Base-by-base conservation (phyloP, 2,797 vertebrate species). In the Sebastes umbrosus region DNA sequence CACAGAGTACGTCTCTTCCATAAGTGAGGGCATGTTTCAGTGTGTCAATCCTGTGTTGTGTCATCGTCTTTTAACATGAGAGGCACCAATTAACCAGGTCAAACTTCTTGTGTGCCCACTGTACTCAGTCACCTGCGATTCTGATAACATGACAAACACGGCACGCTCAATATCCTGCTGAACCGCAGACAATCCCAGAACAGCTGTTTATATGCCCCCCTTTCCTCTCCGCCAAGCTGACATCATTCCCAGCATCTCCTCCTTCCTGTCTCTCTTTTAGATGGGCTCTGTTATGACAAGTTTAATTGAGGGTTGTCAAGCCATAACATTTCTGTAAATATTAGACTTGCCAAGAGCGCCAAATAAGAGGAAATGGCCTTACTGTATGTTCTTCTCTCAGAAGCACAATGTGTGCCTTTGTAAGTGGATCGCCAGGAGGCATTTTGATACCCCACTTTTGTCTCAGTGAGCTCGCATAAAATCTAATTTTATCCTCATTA, bases 261-360 rank as follows among this genome's bases (percentile, higher is more conserved):
- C 91, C 93, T 92, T 94, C 91, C 94, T 94, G 93, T 94, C 92
- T 95, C 91, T 87, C 88, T 88, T 91, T 90, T 90, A 89, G 93
- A 95, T 95, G 93, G 92, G 92, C 90, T 93, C 91, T 96, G 95
- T 96, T 96, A 96, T 96, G 96, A 96, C 95, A 96, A 85, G 95
- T 96, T 94, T 95, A 96, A 96, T 96, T 96, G 95, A 90, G 93
- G 93, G 95, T 93, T 96, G 96, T 96, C 95, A 96, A 92, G 91
- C 90, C 91, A 92, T 95, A 95, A 94, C 93, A 95, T 95, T 95
- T 96, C 93, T 94, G 93, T 95, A 96, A 96, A 96, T 96, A 96
- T 94, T 90, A 94, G 91, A 92, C 93, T 87, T 94, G 95, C 95
- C 95, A 95, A 92, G 89, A 94, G 89, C 87, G 89, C 93, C 94